Percentiles rank a stretch among this genome's conserved stretches.
These are phyloP conservation scores for Tamias sibiricus DNA, from an alignment of 2,113 vertebrate genomes.

Conservation along the genomic window DNA sequence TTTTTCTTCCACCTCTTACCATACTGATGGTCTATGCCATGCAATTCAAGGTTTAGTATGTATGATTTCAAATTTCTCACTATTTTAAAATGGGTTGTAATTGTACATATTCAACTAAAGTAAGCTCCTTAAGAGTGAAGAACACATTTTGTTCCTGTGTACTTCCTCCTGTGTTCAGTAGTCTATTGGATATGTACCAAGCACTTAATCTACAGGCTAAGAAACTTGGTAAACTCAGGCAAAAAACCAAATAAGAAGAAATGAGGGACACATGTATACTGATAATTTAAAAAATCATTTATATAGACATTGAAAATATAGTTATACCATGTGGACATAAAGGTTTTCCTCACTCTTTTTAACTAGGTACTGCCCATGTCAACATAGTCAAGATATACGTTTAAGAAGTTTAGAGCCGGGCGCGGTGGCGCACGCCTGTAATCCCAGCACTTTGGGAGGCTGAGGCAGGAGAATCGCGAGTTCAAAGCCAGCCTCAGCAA, in stretches of 20 bases:
- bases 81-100: not conserved
- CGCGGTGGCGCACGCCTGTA: too few relatives aligned
- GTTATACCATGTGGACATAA: not conserved
- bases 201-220: constrained; percentile 4
- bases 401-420: constrained; percentile 2
- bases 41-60: not conserved
- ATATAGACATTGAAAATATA: not conserved
- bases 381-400: not conserved
- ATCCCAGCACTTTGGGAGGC: too few relatives aligned
- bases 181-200: not conserved
- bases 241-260: constrained; percentile 36
- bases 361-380: not conserved
- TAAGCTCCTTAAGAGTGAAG: constrained; percentile 28
- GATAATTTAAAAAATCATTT: constrained; percentile 26
- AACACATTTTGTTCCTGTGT: constrained; percentile 37
- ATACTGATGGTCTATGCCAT: not conserved
- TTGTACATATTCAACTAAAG: constrained; percentile 6
- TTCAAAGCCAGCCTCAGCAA: too few relatives aligned
- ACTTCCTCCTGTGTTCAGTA: not conserved
- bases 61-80: constrained; percentile 29
- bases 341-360: constrained; percentile 8
- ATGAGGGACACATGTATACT: not conserved
- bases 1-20: constrained; percentile 42
- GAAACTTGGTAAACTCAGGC: constrained; percentile 28
- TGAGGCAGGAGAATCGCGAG: too few relatives aligned